phyloP scores from a whole-genome alignment of 2,888 invertebrate genomes.

The Sipunculus nudus region DNA sequence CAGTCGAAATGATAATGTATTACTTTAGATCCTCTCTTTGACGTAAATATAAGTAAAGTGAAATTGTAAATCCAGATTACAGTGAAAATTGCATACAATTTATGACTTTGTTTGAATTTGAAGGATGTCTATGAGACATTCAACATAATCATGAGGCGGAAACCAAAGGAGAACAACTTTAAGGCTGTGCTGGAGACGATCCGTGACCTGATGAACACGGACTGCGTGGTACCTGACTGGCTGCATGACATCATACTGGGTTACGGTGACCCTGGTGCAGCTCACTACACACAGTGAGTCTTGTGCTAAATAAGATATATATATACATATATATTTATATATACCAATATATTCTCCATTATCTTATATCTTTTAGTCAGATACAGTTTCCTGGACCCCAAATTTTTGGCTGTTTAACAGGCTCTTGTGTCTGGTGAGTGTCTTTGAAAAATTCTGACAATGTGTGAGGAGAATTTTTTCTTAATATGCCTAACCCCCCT shows the following conservation, averaged over 20 bases:
- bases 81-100: conserved; percentile 2
- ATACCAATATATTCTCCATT: neutral
- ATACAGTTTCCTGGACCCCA: no score
- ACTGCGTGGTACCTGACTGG: conserved; percentile 69
- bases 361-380: no score
- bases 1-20: no score
- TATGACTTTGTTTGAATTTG: neutral
- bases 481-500: no score
- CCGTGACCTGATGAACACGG: conserved; percentile 96
- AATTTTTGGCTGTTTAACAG: no score
- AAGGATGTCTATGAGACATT: conserved; percentile 74
- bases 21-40: no score
- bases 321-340: neutral
- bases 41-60: no score
- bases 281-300: conserved; percentile 82
- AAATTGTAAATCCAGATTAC: no score
- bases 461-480: no score
- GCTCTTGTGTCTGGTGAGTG: no score
- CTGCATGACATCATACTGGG: conserved; percentile 84
- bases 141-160: conserved; percentile 96
- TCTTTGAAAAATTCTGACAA: no score
- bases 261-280: conserved; percentile 96
- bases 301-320: neutral
- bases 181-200: conserved; percentile 99
- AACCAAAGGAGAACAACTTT: conserved; percentile 99